A percentile compares a stretch with the other conserved stretches of the same genome.
Evolutionary conservation across 2,797 vertebrate genomes (phyloP).

Genomic region (Hapalemur alaotrensis): DNA sequence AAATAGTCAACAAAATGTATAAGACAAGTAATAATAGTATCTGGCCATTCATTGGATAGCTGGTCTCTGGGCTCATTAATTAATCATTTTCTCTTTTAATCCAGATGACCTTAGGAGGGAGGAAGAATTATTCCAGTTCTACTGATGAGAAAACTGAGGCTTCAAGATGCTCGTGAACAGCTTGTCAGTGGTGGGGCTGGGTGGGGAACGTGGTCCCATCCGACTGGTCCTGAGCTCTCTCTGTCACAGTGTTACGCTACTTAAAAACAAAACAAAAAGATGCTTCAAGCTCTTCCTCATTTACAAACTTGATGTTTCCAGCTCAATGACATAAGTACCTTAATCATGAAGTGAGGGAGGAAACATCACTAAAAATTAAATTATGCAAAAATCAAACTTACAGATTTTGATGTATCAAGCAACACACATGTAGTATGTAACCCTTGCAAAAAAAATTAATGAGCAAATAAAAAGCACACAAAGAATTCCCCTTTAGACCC

Average conservation of each 20-base stretch:
- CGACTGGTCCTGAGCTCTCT: not conserved
- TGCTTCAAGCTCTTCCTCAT: not conserved
- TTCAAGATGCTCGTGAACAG: not conserved
- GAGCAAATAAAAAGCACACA: constrained; percentile 38
- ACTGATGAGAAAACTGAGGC: constrained; percentile 7
- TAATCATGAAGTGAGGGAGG: not conserved
- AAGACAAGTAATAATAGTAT: not conserved
- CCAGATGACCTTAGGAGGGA: not conserved
- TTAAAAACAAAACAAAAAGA: not conserved
- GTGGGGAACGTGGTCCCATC: not conserved
- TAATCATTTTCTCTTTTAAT: not conserved
- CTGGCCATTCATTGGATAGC: not conserved
- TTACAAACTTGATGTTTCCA: constrained; percentile 22
- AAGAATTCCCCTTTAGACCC: not conserved
- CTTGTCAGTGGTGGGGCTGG: not conserved
- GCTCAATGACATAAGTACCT: not conserved
- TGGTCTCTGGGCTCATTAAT: not conserved
- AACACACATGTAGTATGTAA: not conserved
- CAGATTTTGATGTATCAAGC: constrained; percentile 17
- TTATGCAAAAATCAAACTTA: constrained; percentile 48
- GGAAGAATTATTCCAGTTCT: not conserved
- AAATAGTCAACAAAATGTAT: not conserved
- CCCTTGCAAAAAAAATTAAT: constrained; percentile 2
- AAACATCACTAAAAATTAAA: constrained; percentile 34
- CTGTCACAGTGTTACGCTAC: not conserved